Evolutionary conservation across 2,113 vertebrate species (phyloP).

Genomic region (Carettochelys insculpta): DNA sequence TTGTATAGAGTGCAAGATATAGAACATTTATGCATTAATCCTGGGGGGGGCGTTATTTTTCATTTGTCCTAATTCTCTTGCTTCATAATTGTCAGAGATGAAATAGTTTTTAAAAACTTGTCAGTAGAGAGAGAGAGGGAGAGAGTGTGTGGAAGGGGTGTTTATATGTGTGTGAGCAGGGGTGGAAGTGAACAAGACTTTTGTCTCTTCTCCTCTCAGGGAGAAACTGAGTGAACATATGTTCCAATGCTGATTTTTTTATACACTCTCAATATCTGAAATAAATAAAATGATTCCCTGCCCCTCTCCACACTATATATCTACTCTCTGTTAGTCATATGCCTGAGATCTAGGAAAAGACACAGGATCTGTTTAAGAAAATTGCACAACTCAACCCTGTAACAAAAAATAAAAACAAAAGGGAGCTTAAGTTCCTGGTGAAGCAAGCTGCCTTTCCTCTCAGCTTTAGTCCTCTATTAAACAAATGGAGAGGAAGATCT

Average conservation of each 20-base stretch:
- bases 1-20: too few relatives aligned
- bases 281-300: constrained; percentile 39
- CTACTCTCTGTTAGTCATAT: not conserved
- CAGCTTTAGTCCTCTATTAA: not conserved
- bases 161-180: not conserved
- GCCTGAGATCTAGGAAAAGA: not conserved
- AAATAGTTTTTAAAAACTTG: not conserved
- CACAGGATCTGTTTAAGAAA: constrained; percentile 27
- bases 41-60: not conserved
- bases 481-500: not conserved
- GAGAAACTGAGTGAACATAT: constrained; percentile 25
- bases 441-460: not conserved
- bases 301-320: constrained; percentile 28
- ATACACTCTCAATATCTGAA: not conserved
- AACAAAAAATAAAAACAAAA: not conserved
- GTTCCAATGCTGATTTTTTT: constrained; percentile 22
- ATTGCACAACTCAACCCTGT: not conserved
- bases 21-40: constrained; percentile 13
- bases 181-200: not conserved
- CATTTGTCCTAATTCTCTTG: constrained; percentile 31
- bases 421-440: not conserved
- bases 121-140: not conserved
- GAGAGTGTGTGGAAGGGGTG: not conserved
- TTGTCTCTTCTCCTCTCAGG: constrained; percentile 31
- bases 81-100: constrained; percentile 25